These are phyloP conservation scores for Chelonia mydas DNA, from an alignment of 2,797 vertebrate genomes.

Conservation along the genomic window DNA sequence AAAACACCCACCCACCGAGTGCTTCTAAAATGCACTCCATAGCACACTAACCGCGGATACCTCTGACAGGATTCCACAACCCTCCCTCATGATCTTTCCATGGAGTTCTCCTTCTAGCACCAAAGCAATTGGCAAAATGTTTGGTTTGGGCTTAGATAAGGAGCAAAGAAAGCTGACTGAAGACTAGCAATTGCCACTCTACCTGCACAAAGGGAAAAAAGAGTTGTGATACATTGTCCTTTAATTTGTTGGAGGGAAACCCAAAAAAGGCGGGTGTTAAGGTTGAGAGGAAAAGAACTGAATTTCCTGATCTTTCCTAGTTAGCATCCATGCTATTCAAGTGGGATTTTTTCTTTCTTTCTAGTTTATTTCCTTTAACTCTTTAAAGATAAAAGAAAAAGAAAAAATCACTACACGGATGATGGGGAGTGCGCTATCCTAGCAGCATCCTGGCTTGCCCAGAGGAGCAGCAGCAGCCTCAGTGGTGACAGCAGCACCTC, in stretches of 20 bases:
- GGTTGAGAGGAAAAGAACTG: not conserved
- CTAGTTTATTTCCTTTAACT: not conserved
- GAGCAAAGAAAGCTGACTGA: not conserved
- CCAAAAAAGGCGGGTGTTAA: not conserved
- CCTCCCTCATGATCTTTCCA: not conserved
- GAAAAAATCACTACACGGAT: not conserved
- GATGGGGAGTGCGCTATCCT: not conserved
- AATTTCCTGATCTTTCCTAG: not conserved
- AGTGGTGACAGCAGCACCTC: not conserved
- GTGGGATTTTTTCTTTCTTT: not conserved
- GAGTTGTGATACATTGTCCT: not conserved
- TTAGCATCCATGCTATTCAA: not conserved
- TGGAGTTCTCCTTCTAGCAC: not conserved
- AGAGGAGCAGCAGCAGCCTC: not conserved
- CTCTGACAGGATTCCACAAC: not conserved
- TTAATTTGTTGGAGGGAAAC: not conserved
- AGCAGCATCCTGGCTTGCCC: not conserved
- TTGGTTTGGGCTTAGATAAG: not conserved
- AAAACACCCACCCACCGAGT: not conserved
- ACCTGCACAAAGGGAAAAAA: not conserved
- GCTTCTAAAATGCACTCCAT: not conserved
- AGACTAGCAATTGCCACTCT: not conserved
- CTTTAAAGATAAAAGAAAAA: not conserved
- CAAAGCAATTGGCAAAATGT: not conserved
- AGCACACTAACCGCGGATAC: not conserved